A percentile compares a stretch with the other conserved stretches of the same genome.
phyloP scores from a whole-genome alignment of 2,797 vertebrate genomes.

The Galagoides demidoff region DNA sequence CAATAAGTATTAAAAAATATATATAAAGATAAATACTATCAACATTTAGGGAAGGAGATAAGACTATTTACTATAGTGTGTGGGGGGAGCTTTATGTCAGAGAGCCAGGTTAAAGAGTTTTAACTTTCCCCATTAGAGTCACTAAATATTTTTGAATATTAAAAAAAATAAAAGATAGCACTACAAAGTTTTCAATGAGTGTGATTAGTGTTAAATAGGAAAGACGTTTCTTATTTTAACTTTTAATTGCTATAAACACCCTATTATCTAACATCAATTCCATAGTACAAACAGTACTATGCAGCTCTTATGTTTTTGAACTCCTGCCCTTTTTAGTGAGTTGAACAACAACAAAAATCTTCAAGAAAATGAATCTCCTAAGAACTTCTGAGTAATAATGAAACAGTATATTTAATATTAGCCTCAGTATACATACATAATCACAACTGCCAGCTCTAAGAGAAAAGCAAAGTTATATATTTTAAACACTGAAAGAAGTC shows the following conservation, averaged over 20 bases:
- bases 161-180: background rate
- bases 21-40: background rate
- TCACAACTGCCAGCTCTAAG: background rate
- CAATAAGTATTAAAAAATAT: background rate
- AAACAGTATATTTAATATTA: background rate
- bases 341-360: background rate
- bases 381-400: constrained; percentile 5
- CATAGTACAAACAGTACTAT: background rate
- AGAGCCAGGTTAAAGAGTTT: constrained; percentile 6
- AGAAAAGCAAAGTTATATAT: background rate
- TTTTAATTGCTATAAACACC: background rate
- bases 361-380: background rate
- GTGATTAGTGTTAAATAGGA: background rate
- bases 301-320: background rate
- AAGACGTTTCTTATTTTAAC: constrained; percentile 39
- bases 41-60: constrained; percentile 24
- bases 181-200: constrained; percentile 11
- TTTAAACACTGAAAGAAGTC: constrained; percentile 26
- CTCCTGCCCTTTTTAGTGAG: background rate
- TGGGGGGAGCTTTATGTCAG: background rate
- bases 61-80: background rate
- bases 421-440: background rate
- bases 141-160: background rate
- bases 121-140: background rate
- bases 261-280: background rate